A percentile compares a stretch with the other conserved stretches of the same genome.
phyloP scores from a whole-genome alignment of 1,140 invertebrate species.

The Pseudoatta argentina region DNA sequence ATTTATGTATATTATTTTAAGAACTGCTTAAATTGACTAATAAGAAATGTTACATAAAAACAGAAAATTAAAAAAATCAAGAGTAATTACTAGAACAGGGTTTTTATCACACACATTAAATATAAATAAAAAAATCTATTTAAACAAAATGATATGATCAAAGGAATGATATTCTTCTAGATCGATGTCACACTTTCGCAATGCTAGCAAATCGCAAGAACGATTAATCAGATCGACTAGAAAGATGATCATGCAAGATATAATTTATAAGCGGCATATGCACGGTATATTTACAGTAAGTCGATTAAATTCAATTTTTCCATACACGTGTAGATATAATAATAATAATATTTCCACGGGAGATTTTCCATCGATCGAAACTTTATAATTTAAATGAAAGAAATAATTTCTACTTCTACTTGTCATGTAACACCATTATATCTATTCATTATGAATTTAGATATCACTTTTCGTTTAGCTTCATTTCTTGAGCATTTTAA shows the following conservation, averaged over 20 bases:
- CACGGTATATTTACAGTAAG: not conserved
- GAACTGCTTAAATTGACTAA: not conserved
- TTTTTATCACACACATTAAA: slow-evolving; percentile 1
- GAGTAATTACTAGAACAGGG: not conserved
- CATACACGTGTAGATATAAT: not conserved
- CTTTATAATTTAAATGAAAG: not conserved
- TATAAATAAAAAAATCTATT: slow-evolving; percentile 7
- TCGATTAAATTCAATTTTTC: slow-evolving; percentile 24
- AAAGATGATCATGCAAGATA: slow-evolving; percentile 15
- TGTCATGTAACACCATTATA: not conserved
- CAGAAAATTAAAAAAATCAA: not conserved
- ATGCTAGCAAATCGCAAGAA: slow-evolving; percentile 10
- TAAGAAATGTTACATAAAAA: not conserved
- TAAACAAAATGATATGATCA: not conserved
- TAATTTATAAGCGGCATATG: slow-evolving; percentile 31
- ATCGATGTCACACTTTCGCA: slow-evolving; percentile 8
- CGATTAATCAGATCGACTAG: slow-evolving; percentile 26
- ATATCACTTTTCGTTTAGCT: not conserved
- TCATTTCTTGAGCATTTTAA: not conserved
- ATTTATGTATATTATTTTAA: not conserved
- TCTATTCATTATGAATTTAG: not conserved
- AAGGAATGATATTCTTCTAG: not conserved
- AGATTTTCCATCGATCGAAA: slow-evolving; percentile 1
- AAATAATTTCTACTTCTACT: not conserved
- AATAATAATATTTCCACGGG: not conserved